Evolutionary conservation across 2,113 vertebrate species (phyloP).

Genomic region (Sigmodon hispidus): DNA sequence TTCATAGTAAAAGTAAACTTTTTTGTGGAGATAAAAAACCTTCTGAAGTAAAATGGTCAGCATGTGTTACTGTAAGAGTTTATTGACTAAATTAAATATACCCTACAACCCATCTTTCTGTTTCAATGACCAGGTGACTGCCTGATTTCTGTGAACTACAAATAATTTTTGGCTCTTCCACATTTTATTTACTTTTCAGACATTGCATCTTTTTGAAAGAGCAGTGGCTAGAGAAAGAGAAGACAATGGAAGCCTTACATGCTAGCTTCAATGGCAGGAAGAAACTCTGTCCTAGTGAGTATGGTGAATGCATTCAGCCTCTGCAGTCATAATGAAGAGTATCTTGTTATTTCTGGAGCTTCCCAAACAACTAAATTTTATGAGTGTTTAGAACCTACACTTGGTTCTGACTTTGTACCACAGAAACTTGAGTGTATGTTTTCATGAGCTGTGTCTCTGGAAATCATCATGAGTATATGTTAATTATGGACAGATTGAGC

Average conservation of each 20-base stretch:
- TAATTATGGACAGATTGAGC: background rate
- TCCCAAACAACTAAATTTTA: slow-evolving; percentile 9
- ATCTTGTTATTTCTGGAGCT: background rate
- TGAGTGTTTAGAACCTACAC: slow-evolving; percentile 27
- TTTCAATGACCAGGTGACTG: background rate
- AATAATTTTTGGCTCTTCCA: background rate
- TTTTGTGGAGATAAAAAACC: background rate
- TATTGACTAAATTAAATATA: background rate
- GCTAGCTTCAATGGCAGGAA: background rate
- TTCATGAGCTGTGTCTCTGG: slow-evolving; percentile 30
- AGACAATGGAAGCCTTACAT: background rate
- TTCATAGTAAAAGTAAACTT: background rate
- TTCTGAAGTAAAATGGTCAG: background rate
- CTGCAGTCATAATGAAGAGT: background rate
- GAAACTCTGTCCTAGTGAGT: background rate
- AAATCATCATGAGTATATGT: slow-evolving; percentile 24
- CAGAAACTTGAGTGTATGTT: slow-evolving; percentile 6
- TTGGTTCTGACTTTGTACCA: slow-evolving; percentile 5
- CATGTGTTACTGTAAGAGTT: background rate
- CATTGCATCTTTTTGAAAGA: slow-evolving; percentile 14
- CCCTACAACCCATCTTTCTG: background rate
- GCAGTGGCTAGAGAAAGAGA: background rate
- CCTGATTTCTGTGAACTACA: background rate
- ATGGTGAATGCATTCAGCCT: background rate
- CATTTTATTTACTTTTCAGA: slow-evolving; percentile 5